Evolutionary conservation across 2,888 invertebrate species (phyloP), one percentile per base, ranked within the genome.

Genomic region (Cyclophora albipunctata): DNA sequence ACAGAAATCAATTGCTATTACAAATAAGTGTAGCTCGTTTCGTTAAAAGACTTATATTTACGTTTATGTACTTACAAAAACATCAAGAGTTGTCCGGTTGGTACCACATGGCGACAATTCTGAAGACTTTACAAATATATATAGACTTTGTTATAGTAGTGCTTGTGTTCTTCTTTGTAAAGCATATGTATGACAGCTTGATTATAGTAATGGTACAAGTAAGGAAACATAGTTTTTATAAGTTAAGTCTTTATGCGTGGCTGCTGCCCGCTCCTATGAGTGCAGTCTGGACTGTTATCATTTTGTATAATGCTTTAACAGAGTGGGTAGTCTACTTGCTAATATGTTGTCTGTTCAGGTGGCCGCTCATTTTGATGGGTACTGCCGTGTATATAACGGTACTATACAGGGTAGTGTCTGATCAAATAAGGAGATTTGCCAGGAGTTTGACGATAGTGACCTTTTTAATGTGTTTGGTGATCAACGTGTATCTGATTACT

Each of bases 1-100:
- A 83, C 56, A 81, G 86, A 58, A 87, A 86, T 58, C 86, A 85
- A 70, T 83, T 87, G 84, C 63, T 87, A 55, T 74, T 84, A 74
- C 85, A 87, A 62, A 63, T 87, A 48, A 84, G 81, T 59, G 61
- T 81, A 4, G 78, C 78, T 3, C 73, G 85, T 7, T 79, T 86
- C 53, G 48, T 84, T 4, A 83, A 84, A 65, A 73, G 84, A 58
- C 51, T 83, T 2, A 63, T 83, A 46, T 67, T 73, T 53, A 67
- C 78, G 34, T 51, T 75, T 4, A 66, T 71, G 49, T 84, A 76
- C 56, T 58, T 72, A 45, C 66, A 72, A 47, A 61, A 73, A 48
- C 64, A 69, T 7, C 50, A 50, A 41, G 49, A 55, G 6, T 55
- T 68, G 35, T 34, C 54, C n/a, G 47, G 57, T 4, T 61, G 60